Base-by-base conservation (phyloP, 2,113 vertebrate genomes). In the Pardalotus punctatus region DNA sequence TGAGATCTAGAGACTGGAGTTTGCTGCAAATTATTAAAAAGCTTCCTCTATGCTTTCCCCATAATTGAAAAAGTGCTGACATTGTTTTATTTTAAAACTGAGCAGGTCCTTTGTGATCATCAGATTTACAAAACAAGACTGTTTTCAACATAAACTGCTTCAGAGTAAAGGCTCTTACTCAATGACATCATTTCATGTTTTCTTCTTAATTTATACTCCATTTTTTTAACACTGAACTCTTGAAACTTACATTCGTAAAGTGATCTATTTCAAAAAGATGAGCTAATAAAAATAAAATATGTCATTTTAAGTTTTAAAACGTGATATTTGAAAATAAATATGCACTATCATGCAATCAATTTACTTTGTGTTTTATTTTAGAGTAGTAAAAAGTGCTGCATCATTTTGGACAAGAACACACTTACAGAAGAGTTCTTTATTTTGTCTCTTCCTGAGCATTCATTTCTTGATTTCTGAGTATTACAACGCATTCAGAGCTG, bases 111-210 rank as follows among this genome's bases (percentile, higher is more conserved):
- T 84, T 74, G 17, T 45, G 82, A 79, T 50, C n/a, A 33, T 53
- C 48, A 57, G 61, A 72, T 87, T 84, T 93, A 87, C 69, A 60
- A 81, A 96, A 48, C 77, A 91, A 38, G 48, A 12, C 6, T 82
- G 48, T 84, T 94, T 89, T 51, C 53, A 91, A 27, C 48, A 84
- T 9, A 88, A 91, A 64, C 56, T 60, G 3, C 43, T 56, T 22
- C 22, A 67, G 83, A 71, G 10, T 58, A 77, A 78, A 92, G 33
- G 19, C 43, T 29, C 42, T 62, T 10, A 28, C 25, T 58, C 9
- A 17, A 2, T 42, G 31, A 24, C 21, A 23, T 2, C 0, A 1
- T 25, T 91, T 58, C 11, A 3, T 62, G 18, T 48, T 86, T 79
- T 71, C 70, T 78, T 85, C 35, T 58, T 47, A n/a, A 53, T 31